Evolutionary conservation across 2,797 vertebrate genomes (phyloP).

Genomic region (Eulemur coronatus): DNA sequence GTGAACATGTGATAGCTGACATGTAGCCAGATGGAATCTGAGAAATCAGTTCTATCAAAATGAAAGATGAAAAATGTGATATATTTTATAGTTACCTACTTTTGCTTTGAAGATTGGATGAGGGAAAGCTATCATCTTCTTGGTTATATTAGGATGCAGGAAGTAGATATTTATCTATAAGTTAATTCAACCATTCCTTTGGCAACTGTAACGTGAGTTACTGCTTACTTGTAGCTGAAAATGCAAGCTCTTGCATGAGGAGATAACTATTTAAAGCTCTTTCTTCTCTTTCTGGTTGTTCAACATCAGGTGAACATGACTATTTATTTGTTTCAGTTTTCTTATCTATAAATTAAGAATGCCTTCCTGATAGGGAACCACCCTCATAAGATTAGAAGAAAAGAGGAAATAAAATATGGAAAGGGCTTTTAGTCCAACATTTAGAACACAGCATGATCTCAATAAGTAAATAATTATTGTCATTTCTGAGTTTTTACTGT

Average conservation of each 20-base stretch:
- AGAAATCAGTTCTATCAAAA: conserved; percentile 15
- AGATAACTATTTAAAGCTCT: not conserved
- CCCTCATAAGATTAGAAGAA: not conserved
- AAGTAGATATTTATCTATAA: not conserved
- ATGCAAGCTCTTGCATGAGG: not conserved
- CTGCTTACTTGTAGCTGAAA: not conserved
- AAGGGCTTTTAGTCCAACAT: not conserved
- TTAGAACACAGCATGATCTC: not conserved
- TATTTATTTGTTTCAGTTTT: not conserved
- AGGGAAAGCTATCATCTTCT: not conserved
- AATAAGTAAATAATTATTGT: not conserved
- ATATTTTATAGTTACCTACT: not conserved
- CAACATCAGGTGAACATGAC: not conserved
- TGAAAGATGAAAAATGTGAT: not conserved
- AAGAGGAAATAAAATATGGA: not conserved
- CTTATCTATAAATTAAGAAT: not conserved
- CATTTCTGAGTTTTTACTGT: not conserved
- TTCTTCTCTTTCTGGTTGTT: not conserved
- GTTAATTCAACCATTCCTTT: not conserved
- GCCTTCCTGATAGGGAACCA: not conserved
- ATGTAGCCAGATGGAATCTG: not conserved
- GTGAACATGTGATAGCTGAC: not conserved
- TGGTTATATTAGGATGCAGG: not conserved
- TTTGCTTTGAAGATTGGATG: not conserved
- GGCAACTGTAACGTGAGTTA: not conserved